A percentile compares a stretch with the other conserved stretches of the same genome.
Evolutionary conservation across 2,888 invertebrate genomes (phyloP).

Genomic region (Latheticus oryzae): DNA sequence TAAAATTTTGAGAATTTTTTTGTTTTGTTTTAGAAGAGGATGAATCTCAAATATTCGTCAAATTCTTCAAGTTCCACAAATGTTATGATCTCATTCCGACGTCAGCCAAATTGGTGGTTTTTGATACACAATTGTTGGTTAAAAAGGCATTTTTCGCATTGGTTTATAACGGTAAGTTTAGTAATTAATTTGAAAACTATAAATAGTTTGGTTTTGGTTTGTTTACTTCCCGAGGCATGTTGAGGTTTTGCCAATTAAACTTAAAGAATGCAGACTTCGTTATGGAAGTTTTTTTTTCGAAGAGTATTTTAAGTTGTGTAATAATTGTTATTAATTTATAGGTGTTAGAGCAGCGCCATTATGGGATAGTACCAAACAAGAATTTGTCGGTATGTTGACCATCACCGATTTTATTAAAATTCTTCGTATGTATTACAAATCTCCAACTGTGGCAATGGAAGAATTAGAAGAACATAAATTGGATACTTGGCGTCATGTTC

Average conservation of each 20-base stretch:
- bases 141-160: conserved; percentile 99
- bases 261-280: conserved; percentile 17
- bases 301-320: too few relatives aligned
- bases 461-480: conserved; percentile 97
- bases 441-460: conserved; percentile 92
- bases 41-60: conserved; percentile 96
- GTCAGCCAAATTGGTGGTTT: conserved; percentile 98
- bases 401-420: conserved; percentile 99
- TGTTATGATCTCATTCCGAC: conserved; percentile 99
- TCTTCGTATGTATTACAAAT: conserved; percentile 96
- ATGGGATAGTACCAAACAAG: conserved; percentile 94
- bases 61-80: conserved; percentile 99
- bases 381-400: conserved; percentile 98
- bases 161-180: conserved; percentile 90
- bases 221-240: conserved; percentile 35
- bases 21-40: conserved; percentile 83
- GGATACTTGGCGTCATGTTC: conserved; percentile 94
- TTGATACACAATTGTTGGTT: conserved; percentile 97
- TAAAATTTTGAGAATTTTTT: conserved; percentile 43
- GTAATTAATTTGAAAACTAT: conserved; percentile 23
- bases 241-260: conserved; percentile 37
- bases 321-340: too few relatives aligned
- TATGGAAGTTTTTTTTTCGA: conserved; percentile 28
- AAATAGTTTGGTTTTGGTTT: conserved; percentile 30
- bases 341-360: conserved; percentile 97